phyloP scores from a whole-genome alignment of 2,113 vertebrate genomes.

The Aphyosemion australe region DNA sequence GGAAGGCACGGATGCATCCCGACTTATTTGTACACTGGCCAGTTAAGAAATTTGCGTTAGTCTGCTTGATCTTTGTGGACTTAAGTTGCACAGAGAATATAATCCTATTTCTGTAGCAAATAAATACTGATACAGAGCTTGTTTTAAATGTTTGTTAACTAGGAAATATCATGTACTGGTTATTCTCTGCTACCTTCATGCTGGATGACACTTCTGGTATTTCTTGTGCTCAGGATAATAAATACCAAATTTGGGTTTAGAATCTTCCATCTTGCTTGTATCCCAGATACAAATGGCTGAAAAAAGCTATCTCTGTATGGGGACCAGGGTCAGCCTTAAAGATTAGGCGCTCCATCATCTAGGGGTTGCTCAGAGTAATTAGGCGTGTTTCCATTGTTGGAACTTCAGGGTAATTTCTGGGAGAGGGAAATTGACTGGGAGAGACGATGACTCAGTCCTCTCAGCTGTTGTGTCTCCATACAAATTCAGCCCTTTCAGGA shows the following conservation, averaged over 20 bases:
- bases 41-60: conserved; percentile 14
- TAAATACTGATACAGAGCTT: background rate
- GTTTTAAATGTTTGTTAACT: background rate
- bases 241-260: background rate
- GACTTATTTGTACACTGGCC: conserved; percentile 21
- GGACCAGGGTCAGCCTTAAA: too few relatives aligned
- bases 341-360: too few relatives aligned
- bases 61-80: conserved; percentile 5
- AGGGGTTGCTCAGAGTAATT: too few relatives aligned
- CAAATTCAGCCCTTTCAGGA: too few relatives aligned
- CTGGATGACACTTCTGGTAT: background rate
- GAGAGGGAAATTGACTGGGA: too few relatives aligned
- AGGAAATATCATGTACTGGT: background rate
- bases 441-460: too few relatives aligned
- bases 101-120: background rate
- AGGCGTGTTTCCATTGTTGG: too few relatives aligned
- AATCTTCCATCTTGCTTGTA: too few relatives aligned
- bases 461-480: too few relatives aligned
- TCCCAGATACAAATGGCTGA: too few relatives aligned
- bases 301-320: too few relatives aligned
- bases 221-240: background rate
- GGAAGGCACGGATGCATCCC: conserved; percentile 12
- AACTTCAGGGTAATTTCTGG: too few relatives aligned
- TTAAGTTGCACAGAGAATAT: conserved; percentile 4
- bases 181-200: background rate